Evolutionary conservation across 2,113 vertebrate species (phyloP).

Genomic region (Bambusicola thoracicus): DNA sequence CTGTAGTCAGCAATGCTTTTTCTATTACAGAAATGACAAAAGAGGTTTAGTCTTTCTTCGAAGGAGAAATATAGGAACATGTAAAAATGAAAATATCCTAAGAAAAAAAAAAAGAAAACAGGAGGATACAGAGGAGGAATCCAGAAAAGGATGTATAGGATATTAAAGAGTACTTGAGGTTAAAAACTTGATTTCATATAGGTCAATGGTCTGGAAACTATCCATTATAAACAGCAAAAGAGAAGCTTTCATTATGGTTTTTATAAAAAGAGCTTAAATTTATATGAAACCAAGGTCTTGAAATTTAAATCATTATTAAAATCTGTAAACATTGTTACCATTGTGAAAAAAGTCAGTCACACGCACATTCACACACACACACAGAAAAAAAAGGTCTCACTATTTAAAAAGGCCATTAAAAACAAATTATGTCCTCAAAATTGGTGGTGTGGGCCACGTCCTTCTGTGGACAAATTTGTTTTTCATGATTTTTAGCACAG

Average conservation of each 20-base stretch:
- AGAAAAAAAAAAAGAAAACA: background rate
- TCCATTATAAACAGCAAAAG: background rate
- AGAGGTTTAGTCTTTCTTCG: accelerated
- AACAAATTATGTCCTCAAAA: conserved; percentile 16
- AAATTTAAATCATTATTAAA: conserved; percentile 65
- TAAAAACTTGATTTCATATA: conserved; percentile 17
- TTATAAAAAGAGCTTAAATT: conserved; percentile 35
- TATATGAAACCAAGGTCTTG: background rate
- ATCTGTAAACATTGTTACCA: background rate
- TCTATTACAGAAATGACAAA: background rate
- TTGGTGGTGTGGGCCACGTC: background rate
- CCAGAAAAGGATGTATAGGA: conserved; percentile 16
- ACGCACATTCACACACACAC: too few species aligned
- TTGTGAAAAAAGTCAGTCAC: background rate
- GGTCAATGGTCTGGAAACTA: background rate
- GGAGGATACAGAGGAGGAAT: background rate
- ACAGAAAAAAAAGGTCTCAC: background rate
- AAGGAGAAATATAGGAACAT: background rate
- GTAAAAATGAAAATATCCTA: background rate
- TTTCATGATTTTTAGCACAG: background rate
- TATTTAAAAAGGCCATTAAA: conserved; percentile 28
- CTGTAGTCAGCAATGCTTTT: background rate
- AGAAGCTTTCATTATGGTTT: conserved; percentile 3
- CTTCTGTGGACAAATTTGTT: conserved; percentile 5
- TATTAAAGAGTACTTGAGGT: background rate